Evolutionary conservation across 2,797 vertebrate species (phyloP).

Genomic region (Pelodytes ibericus): DNA sequence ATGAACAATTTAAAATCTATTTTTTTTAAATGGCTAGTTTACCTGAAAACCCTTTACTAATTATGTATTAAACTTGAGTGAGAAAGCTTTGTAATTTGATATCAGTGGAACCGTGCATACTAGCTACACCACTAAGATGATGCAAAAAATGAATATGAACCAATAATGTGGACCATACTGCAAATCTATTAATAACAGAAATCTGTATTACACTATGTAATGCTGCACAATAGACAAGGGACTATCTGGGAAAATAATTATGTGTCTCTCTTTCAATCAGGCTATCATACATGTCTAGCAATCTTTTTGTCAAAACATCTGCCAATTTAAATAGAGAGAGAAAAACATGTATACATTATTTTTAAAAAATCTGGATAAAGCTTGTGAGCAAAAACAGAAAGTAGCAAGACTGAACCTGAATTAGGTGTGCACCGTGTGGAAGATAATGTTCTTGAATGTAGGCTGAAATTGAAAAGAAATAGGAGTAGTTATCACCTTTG

Average conservation of each 20-base stretch:
- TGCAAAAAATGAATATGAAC: too few species aligned
- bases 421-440: background rate
- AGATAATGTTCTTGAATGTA: constrained; percentile 15
- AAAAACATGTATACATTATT: background rate
- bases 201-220: too few species aligned
- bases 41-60: too few species aligned
- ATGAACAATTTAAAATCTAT: too few species aligned
- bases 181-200: too few species aligned
- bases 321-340: too few species aligned
- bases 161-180: too few species aligned
- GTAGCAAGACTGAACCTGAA: constrained; percentile 11
- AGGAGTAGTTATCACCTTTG: constrained; percentile 11
- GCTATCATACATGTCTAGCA: background rate
- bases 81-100: too few species aligned
- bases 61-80: too few species aligned
- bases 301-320: background rate
- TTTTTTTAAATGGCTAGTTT: too few species aligned
- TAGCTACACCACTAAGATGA: too few species aligned
- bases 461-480: background rate
- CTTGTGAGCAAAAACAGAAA: background rate
- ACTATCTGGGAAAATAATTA: background rate
- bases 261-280: background rate
- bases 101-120: too few species aligned
- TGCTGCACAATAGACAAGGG: background rate
- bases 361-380: background rate